Evolutionary conservation across 2,113 vertebrate genomes (phyloP).

Genomic region (Puffinus mauretanicus): DNA sequence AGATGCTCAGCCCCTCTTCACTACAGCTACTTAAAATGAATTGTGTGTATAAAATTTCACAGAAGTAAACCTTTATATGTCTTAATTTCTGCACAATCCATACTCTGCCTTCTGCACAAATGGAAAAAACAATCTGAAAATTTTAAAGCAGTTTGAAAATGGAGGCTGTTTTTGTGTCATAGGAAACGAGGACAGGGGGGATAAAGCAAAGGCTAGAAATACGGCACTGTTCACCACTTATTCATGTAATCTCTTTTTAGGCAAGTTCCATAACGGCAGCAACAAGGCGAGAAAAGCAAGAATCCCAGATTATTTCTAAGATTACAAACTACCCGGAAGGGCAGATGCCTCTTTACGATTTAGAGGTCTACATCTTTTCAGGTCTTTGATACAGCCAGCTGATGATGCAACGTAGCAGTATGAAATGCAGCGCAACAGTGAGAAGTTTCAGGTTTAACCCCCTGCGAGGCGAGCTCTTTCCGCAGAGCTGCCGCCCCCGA

Average conservation of each 20-base stretch:
- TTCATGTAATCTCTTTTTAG: too few relatives aligned
- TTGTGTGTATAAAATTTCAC: background rate
- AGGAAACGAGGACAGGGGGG: fast-evolving
- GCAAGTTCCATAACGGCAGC: background rate
- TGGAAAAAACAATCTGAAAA: background rate
- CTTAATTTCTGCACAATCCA: background rate
- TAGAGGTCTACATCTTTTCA: fast-evolving
- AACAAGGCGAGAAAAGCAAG: fast-evolving
- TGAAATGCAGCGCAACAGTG: fast-evolving
- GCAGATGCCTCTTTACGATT: background rate
- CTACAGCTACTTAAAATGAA: background rate
- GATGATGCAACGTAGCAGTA: fast-evolving
- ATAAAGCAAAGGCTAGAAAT: fast-evolving
- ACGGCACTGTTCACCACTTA: fast-evolving
- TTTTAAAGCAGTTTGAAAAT: fast-evolving
- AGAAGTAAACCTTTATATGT: fast-evolving
- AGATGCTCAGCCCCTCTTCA: background rate
- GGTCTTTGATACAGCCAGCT: fast-evolving
- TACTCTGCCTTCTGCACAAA: background rate
- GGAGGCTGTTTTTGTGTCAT: fast-evolving
- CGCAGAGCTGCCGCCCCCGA: fast-evolving
- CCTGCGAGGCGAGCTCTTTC: fast-evolving
- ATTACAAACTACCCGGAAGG: fast-evolving
- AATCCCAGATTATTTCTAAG: too few relatives aligned
- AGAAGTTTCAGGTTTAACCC: fast-evolving